Percentiles rank a stretch among this genome's conserved stretches.
Evolutionary conservation across 1,140 invertebrate species (phyloP).

Genomic region (Cyphomyrmex costatus): DNA sequence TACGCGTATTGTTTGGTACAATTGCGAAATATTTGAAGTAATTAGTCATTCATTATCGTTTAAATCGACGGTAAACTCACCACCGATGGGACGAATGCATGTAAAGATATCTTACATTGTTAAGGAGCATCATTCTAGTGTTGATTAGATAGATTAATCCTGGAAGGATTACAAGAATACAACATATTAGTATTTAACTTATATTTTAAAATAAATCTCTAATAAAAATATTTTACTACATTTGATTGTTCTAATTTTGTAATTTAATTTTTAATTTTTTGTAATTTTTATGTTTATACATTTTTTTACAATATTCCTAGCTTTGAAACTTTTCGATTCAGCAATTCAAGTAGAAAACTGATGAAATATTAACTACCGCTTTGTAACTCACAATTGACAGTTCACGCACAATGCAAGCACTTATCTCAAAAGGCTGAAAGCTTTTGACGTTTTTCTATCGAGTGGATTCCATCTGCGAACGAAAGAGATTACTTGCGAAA

Average conservation of each 20-base stretch:
- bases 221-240: neutral
- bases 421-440: slow-evolving; percentile 75
- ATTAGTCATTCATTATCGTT: neutral
- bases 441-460: slow-evolving; percentile 58
- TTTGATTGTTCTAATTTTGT: neutral
- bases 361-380: slow-evolving; percentile 44
- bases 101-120: neutral
- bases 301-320: neutral
- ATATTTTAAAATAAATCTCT: slow-evolving; percentile 19
- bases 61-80: neutral
- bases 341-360: neutral
- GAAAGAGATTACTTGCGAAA: slow-evolving; percentile 70
- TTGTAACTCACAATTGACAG: slow-evolving; percentile 29
- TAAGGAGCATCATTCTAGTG: neutral
- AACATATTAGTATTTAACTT: neutral
- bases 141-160: too few relatives aligned
- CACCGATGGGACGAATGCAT: neutral
- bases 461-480: slow-evolving; percentile 65
- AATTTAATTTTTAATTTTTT: neutral
- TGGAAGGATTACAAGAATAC: too few relatives aligned
- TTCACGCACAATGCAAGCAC: slow-evolving; percentile 65
- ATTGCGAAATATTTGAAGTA: slow-evolving; percentile 31
- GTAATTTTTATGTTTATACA: neutral
- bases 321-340: neutral
- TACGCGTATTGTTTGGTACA: slow-evolving; percentile 34